Evolutionary conservation across 2,797 vertebrate genomes (phyloP).

Genomic region (Muraenolepis orangiensis): DNA sequence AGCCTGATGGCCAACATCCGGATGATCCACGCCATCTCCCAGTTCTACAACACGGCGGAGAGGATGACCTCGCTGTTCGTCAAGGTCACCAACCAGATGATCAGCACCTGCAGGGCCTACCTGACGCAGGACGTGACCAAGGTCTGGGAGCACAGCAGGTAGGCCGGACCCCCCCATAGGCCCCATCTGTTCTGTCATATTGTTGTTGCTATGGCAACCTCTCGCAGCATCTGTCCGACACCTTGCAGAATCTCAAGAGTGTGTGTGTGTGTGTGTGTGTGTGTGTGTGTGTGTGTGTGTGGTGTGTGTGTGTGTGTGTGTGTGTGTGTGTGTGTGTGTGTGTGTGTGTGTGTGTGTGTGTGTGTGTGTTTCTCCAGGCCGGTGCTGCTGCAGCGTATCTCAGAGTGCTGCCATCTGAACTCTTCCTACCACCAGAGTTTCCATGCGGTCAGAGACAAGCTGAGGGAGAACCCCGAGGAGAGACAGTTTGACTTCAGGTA

Average conservation of each 20-base stretch:
- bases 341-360: slow-evolving; percentile 13
- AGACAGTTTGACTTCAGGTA: slow-evolving; percentile 82
- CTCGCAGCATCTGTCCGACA: not conserved
- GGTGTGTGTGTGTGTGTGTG: not conserved
- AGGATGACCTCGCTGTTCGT: slow-evolving; percentile 80
- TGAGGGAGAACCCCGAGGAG: slow-evolving; percentile 64
- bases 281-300: not conserved
- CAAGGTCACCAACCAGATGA: slow-evolving; percentile 86
- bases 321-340: slow-evolving; percentile 2
- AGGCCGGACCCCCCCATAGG: not conserved
- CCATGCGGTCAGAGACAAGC: slow-evolving; percentile 63
- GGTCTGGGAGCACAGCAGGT: slow-evolving; percentile 82
- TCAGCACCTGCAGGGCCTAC: slow-evolving; percentile 72
- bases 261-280: not conserved
- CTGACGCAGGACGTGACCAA: slow-evolving; percentile 68
- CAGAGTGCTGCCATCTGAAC: slow-evolving; percentile 74
- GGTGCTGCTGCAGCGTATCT: slow-evolving; percentile 71
- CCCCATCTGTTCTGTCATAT: not conserved
- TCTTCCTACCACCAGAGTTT: slow-evolving; percentile 75
- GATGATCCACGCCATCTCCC: slow-evolving; percentile 77
- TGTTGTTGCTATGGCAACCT: not conserved
- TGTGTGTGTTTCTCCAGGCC: slow-evolving; percentile 49
- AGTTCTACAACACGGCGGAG: slow-evolving; percentile 80
- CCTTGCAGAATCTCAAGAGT: not conserved
- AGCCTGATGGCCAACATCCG: slow-evolving; percentile 74